These are phyloP conservation scores for Dryadula phaetusa DNA, from an alignment of 2,888 invertebrate species.

Conservation along the genomic window DNA sequence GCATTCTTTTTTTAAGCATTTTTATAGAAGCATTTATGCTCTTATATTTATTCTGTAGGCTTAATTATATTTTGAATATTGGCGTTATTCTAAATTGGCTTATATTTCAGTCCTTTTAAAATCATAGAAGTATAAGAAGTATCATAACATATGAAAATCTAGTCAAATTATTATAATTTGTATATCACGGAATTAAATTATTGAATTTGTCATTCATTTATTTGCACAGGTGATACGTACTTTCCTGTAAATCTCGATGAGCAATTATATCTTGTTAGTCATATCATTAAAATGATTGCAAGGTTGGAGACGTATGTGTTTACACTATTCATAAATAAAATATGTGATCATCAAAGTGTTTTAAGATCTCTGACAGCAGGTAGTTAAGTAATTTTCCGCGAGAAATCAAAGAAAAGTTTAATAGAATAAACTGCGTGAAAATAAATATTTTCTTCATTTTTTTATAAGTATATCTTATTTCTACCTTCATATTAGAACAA, in stretches of 20 bases:
- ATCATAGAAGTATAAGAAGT: no score
- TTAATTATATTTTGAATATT: no score
- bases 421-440: background rate
- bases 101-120: no score
- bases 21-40: no score
- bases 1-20: no score
- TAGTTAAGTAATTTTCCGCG: background rate
- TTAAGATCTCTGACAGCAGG: background rate
- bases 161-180: background rate
- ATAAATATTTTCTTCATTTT: no score
- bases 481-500: background rate
- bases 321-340: background rate
- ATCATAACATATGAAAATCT: background rate
- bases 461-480: no score
- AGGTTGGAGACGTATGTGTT: background rate
- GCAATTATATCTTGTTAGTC: constrained; percentile 24
- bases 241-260: constrained; percentile 28
- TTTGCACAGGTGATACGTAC: constrained; percentile 18
- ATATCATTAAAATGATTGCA: constrained; percentile 6
- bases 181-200: background rate
- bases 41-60: no score
- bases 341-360: background rate
- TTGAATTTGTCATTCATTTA: constrained; percentile 19
- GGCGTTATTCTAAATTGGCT: no score
- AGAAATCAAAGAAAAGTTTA: background rate